Percentiles rank a stretch among this genome's conserved stretches.
Evolutionary conservation across 2,113 vertebrate species (phyloP).

Genomic region (Rhadina sibilatrix): DNA sequence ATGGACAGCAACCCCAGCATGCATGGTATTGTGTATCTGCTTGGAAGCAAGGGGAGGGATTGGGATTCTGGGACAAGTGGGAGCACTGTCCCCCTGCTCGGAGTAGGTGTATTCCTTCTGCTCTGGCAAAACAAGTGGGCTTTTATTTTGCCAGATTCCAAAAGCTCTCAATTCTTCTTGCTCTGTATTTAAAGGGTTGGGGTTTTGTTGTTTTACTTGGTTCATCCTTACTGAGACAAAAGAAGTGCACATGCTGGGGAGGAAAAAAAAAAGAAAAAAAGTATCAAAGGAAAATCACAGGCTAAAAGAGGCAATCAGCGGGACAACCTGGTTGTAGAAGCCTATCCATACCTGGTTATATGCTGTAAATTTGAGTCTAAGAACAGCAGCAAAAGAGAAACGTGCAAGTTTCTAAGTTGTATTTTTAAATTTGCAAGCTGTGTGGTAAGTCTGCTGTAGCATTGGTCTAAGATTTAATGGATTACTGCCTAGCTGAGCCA

Average conservation of each 20-base stretch:
- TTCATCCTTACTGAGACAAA: constrained; percentile 40
- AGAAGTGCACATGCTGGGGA: constrained; percentile 32
- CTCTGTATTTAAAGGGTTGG: neutral
- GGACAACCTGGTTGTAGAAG: constrained; percentile 53
- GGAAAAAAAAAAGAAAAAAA: neutral
- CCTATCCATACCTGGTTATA: constrained; percentile 27
- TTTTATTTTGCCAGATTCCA: constrained; percentile 18
- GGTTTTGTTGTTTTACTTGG: neutral
- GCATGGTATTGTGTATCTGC: constrained; percentile 26
- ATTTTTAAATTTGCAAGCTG: constrained; percentile 64
- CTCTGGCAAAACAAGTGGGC: constrained; percentile 13
- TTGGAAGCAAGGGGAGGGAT: neutral
- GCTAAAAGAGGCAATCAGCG: constrained; percentile 15
- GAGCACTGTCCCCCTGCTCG: neutral
- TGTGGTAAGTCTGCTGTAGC: constrained; percentile 76
- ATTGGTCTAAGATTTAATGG: constrained; percentile 75
- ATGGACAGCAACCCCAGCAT: neutral
- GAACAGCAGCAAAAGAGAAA: constrained; percentile 57
- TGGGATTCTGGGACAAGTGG: neutral
- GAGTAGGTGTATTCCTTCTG: constrained; percentile 6
- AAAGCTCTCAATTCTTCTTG: neutral
- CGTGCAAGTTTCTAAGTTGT: constrained; percentile 50
- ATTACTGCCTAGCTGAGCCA: constrained; percentile 98
- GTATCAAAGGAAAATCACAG: neutral
- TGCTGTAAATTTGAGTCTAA: constrained; percentile 56